Conservation (phyloP, 1,140 invertebrate genomes). For the Sarcophaga peregrina region DNA sequence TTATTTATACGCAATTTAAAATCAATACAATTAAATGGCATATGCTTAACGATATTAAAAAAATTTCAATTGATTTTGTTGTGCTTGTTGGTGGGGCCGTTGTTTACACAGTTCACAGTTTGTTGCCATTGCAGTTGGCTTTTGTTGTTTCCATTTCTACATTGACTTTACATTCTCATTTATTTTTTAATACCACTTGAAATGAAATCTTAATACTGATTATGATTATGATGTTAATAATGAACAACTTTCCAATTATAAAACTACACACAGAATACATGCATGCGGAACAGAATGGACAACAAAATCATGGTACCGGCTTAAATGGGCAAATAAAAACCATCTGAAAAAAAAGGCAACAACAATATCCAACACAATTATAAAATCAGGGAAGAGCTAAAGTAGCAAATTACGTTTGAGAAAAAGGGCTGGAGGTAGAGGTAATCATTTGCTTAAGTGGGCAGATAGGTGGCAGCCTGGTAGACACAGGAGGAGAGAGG, state of each 20-base stretch:
- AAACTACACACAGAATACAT: background rate
- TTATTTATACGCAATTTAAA: background rate
- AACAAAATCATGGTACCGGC: background rate
- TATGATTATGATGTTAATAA: constrained; percentile 21
- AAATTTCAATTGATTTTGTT: constrained; percentile 1
- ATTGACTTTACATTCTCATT: background rate
- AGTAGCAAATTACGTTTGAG: background rate
- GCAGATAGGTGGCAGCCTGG: background rate
- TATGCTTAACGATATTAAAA: background rate
- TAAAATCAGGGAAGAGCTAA: constrained; percentile 5
- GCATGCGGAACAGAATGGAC: background rate
- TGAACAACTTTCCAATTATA: background rate
- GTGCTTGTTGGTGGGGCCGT: background rate
- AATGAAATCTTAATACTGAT: constrained; percentile 10
- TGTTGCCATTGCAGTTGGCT: background rate
- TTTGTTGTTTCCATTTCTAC: background rate
- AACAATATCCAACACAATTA: background rate
- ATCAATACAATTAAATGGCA: background rate
- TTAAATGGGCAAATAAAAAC: background rate
- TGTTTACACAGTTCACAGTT: too few relatives aligned
- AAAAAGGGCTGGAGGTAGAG: background rate
- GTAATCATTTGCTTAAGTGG: constrained; percentile 32
- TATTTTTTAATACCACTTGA: background rate
- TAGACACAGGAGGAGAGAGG: background rate
- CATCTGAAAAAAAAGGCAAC: background rate